Evolutionary conservation across 1,140 invertebrate species (phyloP).

Genomic region (Euschistus heros): DNA sequence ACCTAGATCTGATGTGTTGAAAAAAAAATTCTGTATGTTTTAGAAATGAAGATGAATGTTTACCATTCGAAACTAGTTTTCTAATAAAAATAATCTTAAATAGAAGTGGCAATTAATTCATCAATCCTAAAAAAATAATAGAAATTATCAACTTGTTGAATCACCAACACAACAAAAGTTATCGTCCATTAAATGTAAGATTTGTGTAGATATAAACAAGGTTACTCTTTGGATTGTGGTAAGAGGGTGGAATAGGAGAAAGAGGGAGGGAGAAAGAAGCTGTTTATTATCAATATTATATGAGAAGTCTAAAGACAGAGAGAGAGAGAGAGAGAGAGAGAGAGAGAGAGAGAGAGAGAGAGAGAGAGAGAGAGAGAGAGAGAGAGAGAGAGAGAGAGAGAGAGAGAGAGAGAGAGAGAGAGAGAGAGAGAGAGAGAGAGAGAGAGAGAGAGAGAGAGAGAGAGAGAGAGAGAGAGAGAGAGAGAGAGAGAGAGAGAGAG

Average conservation of each 20-base stretch:
- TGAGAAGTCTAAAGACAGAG: neutral
- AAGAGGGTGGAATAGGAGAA: neutral
- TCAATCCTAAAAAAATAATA: too few species aligned
- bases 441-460: neutral
- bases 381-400: slow-evolving; percentile 17
- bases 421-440: slow-evolving; percentile 10
- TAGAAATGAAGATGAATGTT: too few species aligned
- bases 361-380: slow-evolving; percentile 8
- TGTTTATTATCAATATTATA: too few species aligned
- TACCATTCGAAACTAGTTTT: too few species aligned
- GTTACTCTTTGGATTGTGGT: neutral
- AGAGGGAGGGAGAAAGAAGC: too few species aligned
- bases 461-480: neutral
- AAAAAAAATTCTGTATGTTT: too few species aligned
- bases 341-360: slow-evolving; percentile 12
- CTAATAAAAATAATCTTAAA: too few species aligned
- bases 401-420: slow-evolving; percentile 15
- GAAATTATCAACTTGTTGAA: too few species aligned
- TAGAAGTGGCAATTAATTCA: too few species aligned
- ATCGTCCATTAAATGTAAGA: too few species aligned
- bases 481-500: neutral
- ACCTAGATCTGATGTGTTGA: too few species aligned
- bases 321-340: slow-evolving; percentile 18
- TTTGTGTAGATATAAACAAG: neutral
- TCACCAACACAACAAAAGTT: too few species aligned